Evolutionary conservation across 2,113 vertebrate genomes (phyloP).

Genomic region (Crocuta crocuta): DNA sequence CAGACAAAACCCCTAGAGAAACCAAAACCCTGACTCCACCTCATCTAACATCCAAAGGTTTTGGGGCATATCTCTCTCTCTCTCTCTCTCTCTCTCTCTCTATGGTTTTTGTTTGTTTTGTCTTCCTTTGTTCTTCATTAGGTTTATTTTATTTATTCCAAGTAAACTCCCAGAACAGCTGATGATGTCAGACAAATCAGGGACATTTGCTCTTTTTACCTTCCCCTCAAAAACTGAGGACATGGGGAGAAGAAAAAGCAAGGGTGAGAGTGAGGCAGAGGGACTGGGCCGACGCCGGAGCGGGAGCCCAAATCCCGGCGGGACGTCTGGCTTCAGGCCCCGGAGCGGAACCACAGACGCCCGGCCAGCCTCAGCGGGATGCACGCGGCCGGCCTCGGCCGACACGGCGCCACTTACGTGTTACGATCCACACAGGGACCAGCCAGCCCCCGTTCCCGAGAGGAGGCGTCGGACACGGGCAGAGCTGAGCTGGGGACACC

Average conservation of each 20-base stretch:
- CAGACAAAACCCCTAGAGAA: slow-evolving; percentile 67
- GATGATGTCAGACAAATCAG: slow-evolving; percentile 80
- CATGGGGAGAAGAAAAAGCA: slow-evolving; percentile 75
- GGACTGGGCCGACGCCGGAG: slow-evolving; percentile 25
- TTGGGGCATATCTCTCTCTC: neutral
- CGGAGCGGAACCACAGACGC: slow-evolving; percentile 19
- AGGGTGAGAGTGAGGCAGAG: slow-evolving; percentile 62
- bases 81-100: neutral
- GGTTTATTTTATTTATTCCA: slow-evolving; percentile 80
- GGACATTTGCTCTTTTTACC: slow-evolving; percentile 77
- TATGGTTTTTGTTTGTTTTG: slow-evolving; percentile 6
- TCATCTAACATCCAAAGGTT: slow-evolving; percentile 62
- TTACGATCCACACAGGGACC: slow-evolving; percentile 76
- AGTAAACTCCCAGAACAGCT: slow-evolving; percentile 81
- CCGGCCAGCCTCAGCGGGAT: slow-evolving; percentile 53
- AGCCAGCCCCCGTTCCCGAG: slow-evolving; percentile 56
- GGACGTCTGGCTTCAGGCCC: slow-evolving; percentile 78
- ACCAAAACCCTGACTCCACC: slow-evolving; percentile 75
- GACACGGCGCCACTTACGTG: slow-evolving; percentile 74
- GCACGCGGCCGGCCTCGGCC: slow-evolving; percentile 17
- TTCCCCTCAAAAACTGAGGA: slow-evolving; percentile 76
- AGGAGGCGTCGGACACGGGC: slow-evolving; percentile 67
- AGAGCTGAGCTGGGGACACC: slow-evolving; percentile 76
- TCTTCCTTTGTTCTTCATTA: slow-evolving; percentile 72
- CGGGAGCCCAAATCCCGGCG: slow-evolving; percentile 52